Conservation (phyloP, 1,140 invertebrate species). For the Lethrus apterus region DNA sequence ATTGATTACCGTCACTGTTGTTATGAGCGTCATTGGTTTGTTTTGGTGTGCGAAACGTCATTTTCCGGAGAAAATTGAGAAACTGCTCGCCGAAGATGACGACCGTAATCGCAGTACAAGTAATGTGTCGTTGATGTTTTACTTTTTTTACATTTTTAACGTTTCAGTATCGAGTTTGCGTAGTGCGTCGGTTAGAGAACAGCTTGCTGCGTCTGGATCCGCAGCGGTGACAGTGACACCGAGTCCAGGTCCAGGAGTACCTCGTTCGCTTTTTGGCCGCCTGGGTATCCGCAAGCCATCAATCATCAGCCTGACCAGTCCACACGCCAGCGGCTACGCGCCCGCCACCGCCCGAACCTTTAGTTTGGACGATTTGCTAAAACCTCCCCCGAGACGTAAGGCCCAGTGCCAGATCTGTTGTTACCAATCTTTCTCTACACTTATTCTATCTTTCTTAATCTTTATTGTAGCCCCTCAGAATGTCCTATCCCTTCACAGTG, state of each 20-base stretch:
- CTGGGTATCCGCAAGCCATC: constrained; percentile 74
- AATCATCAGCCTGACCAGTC: constrained; percentile 61
- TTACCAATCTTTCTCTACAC: constrained; percentile 15
- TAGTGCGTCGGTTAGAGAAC: constrained; percentile 40
- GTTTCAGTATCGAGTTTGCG: constrained; percentile 31
- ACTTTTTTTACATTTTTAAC: not conserved
- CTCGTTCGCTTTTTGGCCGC: constrained; percentile 61
- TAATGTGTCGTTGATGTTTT: constrained; percentile 5
- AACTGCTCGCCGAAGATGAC: constrained; percentile 69
- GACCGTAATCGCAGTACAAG: constrained; percentile 55
- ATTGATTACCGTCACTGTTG: constrained; percentile 68
- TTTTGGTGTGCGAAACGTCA: constrained; percentile 74
- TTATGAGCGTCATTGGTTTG: constrained; percentile 63
- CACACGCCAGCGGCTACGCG: constrained; percentile 45
- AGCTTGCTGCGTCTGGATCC: constrained; percentile 37
- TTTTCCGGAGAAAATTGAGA: constrained; percentile 76
- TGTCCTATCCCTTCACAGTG: constrained; percentile 19
- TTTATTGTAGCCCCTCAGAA: constrained; percentile 8
- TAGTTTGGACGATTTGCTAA: constrained; percentile 75
- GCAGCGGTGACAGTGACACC: constrained; percentile 38
- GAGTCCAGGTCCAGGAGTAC: constrained; percentile 38
- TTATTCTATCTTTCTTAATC: constrained; percentile 5
- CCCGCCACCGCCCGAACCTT: constrained; percentile 55
- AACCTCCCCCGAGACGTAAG: constrained; percentile 66
- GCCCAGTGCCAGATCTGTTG: constrained; percentile 33